Conservation (phyloP, 1,140 invertebrate genomes). For the Caenorhabditis brenneri region DNA sequence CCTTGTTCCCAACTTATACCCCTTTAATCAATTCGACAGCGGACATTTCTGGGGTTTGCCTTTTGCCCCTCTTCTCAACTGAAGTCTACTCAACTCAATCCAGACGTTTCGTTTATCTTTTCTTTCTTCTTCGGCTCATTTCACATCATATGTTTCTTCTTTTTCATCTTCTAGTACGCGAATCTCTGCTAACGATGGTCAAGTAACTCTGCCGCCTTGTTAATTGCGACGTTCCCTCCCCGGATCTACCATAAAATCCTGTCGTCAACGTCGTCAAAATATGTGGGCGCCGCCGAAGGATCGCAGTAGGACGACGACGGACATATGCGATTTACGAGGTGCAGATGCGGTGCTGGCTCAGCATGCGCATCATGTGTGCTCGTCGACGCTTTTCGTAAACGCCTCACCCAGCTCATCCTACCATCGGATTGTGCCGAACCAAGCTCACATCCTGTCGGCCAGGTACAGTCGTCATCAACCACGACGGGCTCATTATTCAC, state of each 20-base stretch:
- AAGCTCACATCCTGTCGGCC: slow-evolving; percentile 18
- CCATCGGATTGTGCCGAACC: slow-evolving; percentile 32
- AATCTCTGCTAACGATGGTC: slow-evolving; percentile 22
- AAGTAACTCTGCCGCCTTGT: not conserved
- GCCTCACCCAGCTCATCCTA: slow-evolving; percentile 29
- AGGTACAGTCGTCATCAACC: slow-evolving; percentile 1
- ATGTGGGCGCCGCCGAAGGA: slow-evolving; percentile 37
- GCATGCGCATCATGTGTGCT: slow-evolving; percentile 41
- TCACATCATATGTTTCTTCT: slow-evolving; percentile 22
- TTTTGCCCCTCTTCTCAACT: not conserved
- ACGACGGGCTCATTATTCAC: not conserved
- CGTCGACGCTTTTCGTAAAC: slow-evolving; percentile 15
- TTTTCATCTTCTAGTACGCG: slow-evolving; percentile 5
- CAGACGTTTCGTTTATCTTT: not conserved
- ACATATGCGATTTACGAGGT: slow-evolving; percentile 43
- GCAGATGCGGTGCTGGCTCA: slow-evolving; percentile 24
- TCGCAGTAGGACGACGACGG: slow-evolving; percentile 17
- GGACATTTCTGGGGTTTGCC: not conserved
- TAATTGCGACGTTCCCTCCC: not conserved
- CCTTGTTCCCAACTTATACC: slow-evolving; percentile 29
- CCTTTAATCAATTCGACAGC: slow-evolving; percentile 33
- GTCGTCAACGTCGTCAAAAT: slow-evolving; percentile 24
- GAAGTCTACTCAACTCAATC: not conserved
- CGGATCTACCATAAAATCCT: slow-evolving; percentile 3
- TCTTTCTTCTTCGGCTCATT: not conserved